A percentile compares a stretch with the other conserved stretches of the same genome.
These are phyloP conservation scores for Octonoba sinensis DNA, from an alignment of 2,888 invertebrate genomes.

Conservation along the genomic window DNA sequence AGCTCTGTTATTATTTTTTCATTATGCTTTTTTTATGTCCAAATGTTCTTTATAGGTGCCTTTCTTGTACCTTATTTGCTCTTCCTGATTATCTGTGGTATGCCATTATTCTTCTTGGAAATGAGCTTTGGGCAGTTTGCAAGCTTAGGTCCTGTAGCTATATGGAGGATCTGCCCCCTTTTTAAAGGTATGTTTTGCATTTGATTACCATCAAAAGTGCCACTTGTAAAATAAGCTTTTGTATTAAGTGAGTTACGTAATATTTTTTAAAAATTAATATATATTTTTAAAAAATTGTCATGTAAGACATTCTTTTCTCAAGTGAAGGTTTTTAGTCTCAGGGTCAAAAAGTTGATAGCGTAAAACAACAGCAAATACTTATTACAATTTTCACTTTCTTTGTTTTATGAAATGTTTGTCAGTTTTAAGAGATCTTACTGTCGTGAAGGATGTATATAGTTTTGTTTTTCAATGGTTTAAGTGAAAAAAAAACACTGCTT, in stretches of 20 bases:
- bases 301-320: background rate
- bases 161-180: conserved; percentile 97
- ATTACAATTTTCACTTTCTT: too few species aligned
- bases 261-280: too few species aligned
- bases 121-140: conserved; percentile 97
- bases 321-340: too few species aligned
- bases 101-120: conserved; percentile 99
- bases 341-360: too few species aligned
- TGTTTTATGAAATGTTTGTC: too few species aligned
- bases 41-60: conserved; percentile 79
- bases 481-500: too few species aligned
- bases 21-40: too few species aligned
- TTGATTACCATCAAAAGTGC: background rate
- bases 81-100: conserved; percentile 93
- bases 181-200: conserved; percentile 86
- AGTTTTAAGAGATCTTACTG: too few species aligned
- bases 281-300: background rate
- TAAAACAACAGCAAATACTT: too few species aligned
- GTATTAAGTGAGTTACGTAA: too few species aligned
- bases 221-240: background rate
- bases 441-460: too few species aligned
- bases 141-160: conserved; percentile 95
- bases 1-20: background rate
- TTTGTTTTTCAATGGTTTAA: too few species aligned
- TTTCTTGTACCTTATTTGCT: conserved; percentile 97